Conservation (phyloP, 2,888 invertebrate species). For the Tetragonula carbonaria region DNA sequence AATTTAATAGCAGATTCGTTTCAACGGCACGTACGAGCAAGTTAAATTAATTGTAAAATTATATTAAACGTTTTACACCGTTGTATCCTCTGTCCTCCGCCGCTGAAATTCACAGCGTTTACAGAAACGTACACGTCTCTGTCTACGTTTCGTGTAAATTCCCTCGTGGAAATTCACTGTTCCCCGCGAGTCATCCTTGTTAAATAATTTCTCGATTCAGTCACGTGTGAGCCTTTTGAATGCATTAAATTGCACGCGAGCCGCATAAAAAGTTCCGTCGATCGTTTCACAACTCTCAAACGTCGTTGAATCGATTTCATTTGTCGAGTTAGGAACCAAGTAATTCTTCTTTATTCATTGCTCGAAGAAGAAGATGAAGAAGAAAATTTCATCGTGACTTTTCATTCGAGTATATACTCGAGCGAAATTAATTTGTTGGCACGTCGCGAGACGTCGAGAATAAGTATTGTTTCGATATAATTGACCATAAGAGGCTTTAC, state of each 20-base stretch:
- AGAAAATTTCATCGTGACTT: slow-evolving; percentile 20
- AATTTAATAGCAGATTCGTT: slow-evolving; percentile 6
- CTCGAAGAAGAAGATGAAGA: background rate
- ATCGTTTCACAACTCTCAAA: background rate
- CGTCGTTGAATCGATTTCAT: background rate
- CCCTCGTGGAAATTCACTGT: background rate
- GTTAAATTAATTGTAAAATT: background rate
- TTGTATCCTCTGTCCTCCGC: background rate
- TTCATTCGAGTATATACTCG: background rate
- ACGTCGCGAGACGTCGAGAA: slow-evolving; percentile 49
- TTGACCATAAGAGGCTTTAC: slow-evolving; percentile 65
- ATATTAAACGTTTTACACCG: no score
- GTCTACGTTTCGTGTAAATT: slow-evolving; percentile 2
- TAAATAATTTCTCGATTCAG: slow-evolving; percentile 6
- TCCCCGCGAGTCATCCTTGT: slow-evolving; percentile 18
- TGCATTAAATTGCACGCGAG: background rate
- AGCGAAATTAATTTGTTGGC: slow-evolving; percentile 22
- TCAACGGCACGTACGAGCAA: no score
- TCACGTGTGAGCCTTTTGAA: background rate
- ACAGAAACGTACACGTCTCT: background rate
- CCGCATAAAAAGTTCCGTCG: slow-evolving; percentile 49
- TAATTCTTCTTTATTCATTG: slow-evolving; percentile 48
- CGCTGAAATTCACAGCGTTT: background rate
- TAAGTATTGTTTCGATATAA: slow-evolving; percentile 59
- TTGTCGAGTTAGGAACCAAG: background rate